Evolutionary conservation across 2,797 vertebrate species (phyloP).

Genomic region (Hirundo rustica): DNA sequence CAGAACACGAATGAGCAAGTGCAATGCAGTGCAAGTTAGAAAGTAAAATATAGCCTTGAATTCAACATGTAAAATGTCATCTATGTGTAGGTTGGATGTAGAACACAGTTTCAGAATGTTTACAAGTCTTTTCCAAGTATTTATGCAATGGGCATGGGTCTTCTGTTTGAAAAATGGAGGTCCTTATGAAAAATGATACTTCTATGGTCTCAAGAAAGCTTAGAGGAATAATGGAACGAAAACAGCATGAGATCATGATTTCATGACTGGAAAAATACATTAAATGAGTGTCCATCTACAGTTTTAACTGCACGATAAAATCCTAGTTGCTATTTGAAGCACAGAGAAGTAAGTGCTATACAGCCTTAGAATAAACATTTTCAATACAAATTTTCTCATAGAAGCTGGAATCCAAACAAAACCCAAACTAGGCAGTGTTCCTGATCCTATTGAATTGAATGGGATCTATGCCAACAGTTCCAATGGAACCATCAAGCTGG

Average conservation of each 20-base stretch:
- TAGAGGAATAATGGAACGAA: conserved; percentile 16
- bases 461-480: conserved; percentile 34
- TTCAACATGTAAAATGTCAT: neutral
- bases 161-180: conserved; percentile 12
- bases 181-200: conserved; percentile 4
- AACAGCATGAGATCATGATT: conserved; percentile 25
- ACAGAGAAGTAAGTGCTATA: conserved; percentile 37
- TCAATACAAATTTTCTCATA: conserved; percentile 36
- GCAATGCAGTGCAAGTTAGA: neutral
- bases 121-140: conserved; percentile 1
- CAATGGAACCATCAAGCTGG: neutral
- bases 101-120: neutral
- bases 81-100: neutral
- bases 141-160: neutral
- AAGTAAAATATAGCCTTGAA: neutral
- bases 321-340: conserved; percentile 46
- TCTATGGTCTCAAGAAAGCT: neutral
- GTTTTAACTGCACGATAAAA: conserved; percentile 50
- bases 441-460: conserved; percentile 62
- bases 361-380: conserved; percentile 55
- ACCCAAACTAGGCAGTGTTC: conserved; percentile 53
- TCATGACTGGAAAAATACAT: conserved; percentile 49
- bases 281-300: conserved; percentile 43
- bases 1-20: neutral
- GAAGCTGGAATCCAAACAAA: conserved; percentile 62